These are phyloP conservation scores for Hippocampus guttulatus DNA, from an alignment of 2,113 vertebrate species.

Conservation along the genomic window DNA sequence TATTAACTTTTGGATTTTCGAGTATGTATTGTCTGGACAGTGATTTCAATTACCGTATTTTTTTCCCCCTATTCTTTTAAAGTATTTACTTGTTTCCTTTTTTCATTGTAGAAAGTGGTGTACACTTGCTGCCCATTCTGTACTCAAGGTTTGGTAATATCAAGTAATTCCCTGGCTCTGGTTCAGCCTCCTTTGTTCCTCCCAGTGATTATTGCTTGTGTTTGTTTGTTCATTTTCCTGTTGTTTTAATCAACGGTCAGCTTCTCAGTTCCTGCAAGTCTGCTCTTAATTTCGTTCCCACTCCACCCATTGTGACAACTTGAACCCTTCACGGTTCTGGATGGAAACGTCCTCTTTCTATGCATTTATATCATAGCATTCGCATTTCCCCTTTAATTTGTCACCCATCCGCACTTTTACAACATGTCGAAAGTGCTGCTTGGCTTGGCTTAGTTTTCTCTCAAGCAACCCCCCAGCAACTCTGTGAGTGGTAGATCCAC, in stretches of 20 bases:
- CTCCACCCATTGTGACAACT: background rate
- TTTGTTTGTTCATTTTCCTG: background rate
- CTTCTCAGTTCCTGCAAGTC: background rate
- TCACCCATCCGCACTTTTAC: background rate
- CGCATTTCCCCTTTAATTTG: constrained; percentile 1
- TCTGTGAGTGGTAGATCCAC: constrained; percentile 28
- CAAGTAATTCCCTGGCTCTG: background rate
- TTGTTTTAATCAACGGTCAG: background rate
- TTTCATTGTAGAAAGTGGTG: background rate
- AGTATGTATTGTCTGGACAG: background rate
- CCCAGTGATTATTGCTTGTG: background rate
- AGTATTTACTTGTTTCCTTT: background rate
- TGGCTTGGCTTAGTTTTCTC: constrained; percentile 17
- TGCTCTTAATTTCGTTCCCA: background rate
- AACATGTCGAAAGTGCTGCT: constrained; percentile 2
- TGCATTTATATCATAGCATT: constrained; percentile 18
- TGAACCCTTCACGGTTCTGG: background rate
- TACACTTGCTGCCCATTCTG: background rate
- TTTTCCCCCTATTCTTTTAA: background rate
- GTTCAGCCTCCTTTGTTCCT: background rate
- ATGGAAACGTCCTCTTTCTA: background rate
- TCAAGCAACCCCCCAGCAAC: constrained; percentile 16
- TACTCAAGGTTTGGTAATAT: background rate
- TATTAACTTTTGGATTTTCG: background rate
- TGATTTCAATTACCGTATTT: background rate